Percentiles rank a stretch among this genome's conserved stretches.
Conservation (phyloP, 2,113 vertebrate species). For the Apus apus region DNA sequence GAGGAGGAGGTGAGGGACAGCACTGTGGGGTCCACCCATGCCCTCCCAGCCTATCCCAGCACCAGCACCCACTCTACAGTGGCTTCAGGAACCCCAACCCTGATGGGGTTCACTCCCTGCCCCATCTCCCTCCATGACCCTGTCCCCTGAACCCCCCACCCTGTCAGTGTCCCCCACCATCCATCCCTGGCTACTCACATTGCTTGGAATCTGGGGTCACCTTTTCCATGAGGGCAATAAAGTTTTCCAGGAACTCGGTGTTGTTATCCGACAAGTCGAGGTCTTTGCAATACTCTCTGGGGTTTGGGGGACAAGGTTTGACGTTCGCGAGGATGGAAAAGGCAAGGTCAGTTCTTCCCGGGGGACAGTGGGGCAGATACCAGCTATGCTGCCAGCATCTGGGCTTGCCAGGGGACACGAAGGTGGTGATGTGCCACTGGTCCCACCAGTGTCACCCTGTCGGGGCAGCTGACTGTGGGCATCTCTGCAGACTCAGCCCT, state of each 20-base stretch:
- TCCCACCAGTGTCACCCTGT: not conserved
- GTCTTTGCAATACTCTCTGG: conserved; percentile 99
- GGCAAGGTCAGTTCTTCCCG: conserved; percentile 55
- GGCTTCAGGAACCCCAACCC: not conserved
- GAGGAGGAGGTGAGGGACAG: not conserved
- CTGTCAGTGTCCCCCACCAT: not conserved
- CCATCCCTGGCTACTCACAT: conserved; percentile 82
- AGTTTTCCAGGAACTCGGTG: conserved; percentile 98
- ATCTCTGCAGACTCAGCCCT: not conserved
- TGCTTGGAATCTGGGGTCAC: conserved; percentile 98
- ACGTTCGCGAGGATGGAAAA: conserved; percentile 59
- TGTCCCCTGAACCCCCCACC: rapidly evolving
- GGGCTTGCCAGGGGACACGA: not conserved
- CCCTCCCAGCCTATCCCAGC: not conserved
- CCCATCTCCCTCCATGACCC: not conserved
- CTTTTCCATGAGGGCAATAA: conserved; percentile 99
- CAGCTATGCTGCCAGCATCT: not conserved
- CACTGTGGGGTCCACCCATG: rapidly evolving
- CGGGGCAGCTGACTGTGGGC: not conserved
- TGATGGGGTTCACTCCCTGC: not conserved
- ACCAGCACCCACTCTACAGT: not conserved
- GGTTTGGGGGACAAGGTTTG: conserved; percentile 69
- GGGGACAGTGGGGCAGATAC: rapidly evolving
- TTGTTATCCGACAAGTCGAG: conserved; percentile 97
- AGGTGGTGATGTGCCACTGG: not conserved